Evolutionary conservation across 2,113 vertebrate species (phyloP).

Genomic region (Otis tarda): DNA sequence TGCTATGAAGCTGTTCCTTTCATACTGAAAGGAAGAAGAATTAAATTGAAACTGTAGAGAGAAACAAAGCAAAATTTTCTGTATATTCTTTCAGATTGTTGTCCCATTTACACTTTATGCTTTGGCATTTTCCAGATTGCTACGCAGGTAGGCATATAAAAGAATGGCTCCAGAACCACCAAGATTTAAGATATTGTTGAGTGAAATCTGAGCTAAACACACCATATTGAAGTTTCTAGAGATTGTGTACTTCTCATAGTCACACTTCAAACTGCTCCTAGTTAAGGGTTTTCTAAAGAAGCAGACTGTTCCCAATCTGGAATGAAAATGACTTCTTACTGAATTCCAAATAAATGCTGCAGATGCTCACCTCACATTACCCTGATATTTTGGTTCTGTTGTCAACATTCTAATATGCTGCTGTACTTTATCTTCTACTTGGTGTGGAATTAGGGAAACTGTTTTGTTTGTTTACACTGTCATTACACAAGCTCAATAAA

Average conservation of each 20-base stretch:
- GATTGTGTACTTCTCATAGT: slow-evolving; percentile 21
- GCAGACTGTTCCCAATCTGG: slow-evolving; percentile 34
- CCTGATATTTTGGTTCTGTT: slow-evolving; percentile 26
- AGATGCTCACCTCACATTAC: slow-evolving; percentile 17
- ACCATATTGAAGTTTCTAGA: slow-evolving; percentile 36
- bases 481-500: neutral
- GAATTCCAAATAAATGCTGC: slow-evolving; percentile 10
- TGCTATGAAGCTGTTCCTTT: slow-evolving; percentile 7
- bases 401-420: slow-evolving; percentile 6
- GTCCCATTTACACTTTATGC: neutral
- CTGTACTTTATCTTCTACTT: slow-evolving; percentile 37
- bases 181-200: neutral
- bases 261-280: neutral
- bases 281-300: slow-evolving; percentile 44
- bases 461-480: neutral
- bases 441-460: slow-evolving; percentile 41
- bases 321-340: slow-evolving; percentile 28
- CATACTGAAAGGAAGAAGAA: neutral
- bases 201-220: slow-evolving; percentile 30
- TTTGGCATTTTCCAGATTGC: neutral
- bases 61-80: neutral
- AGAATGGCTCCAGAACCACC: neutral
- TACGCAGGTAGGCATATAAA: neutral
- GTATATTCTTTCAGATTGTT: neutral
- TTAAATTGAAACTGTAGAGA: neutral